Evolutionary conservation across 2,888 invertebrate species (phyloP), one percentile per base, ranked within the genome.

Genomic region (Sipha maydis): DNA sequence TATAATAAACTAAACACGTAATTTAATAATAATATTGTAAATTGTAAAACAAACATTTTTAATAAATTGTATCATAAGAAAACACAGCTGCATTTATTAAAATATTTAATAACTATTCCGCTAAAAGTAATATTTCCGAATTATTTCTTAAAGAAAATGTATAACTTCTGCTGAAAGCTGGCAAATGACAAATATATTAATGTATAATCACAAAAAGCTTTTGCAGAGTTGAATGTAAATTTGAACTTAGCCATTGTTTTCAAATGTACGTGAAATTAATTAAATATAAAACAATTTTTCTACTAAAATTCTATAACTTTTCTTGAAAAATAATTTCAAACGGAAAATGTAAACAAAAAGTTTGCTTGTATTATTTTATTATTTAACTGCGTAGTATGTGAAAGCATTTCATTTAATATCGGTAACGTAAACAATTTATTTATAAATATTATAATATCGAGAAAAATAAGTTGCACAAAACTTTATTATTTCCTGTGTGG

Each of bases 121-220:
- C 69, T 54, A 54, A 41, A 41, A 83, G 31, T 31, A 83, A 56
- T 38, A 34, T 83, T 73, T 83, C 73, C 9, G 54, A 19, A 61
- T 41, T 61, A 28, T 75, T 41, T 41, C 38, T 84, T 75, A 75
- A 8, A 75, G 73, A 83, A 56, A 83, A 75, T n/a, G 4, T 56
- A 48, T 71, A 71, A 71, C 69, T 71, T 54, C 38, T 73, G 8
- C 56, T 56, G 73, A 56, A 73, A 73, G 83, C 54, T 75, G n/a
- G 25, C 31, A 83, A 73, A 54, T 73, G 83, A 75, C 75, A 84
- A 84, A 84, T 75, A 76, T 75, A 75, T 83, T 79, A 79, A 84
- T 75, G 56, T 61, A 71, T 73, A 28, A 84, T 11, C 56, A 38
- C 75, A 84, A 84, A 84, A 84, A 84, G 61, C 84, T 84, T 84